Evolutionary conservation across 2,113 vertebrate genomes (phyloP), one percentile per base, ranked within the genome.

Genomic region (Microcebus jonahi): DNA sequence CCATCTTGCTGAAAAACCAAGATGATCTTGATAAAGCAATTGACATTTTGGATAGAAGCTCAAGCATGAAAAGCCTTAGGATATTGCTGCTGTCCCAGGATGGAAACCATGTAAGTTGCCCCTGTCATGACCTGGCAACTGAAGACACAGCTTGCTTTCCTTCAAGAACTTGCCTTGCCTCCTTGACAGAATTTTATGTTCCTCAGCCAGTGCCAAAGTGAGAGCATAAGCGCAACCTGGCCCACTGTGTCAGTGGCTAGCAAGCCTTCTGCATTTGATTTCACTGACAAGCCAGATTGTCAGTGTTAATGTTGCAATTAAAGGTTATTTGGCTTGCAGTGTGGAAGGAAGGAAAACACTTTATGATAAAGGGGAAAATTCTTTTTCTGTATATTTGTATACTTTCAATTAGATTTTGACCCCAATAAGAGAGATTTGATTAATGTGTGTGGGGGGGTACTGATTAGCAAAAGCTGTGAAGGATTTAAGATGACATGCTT

Each of bases 11-110:
- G 98, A 99, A 99, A 94, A 98, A 98, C 96, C 99, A 99, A 98
- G 99, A 99, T 81, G 99, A 99, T 98, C 98, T 99, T 97, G 99
- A 99, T 97, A 99, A 99, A 97, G 99, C 99, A 21, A 98, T 99
- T 70, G 99, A 99, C 97, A 99, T 99, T 90, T 98, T 99, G 90
- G 99, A 99, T 98, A 97, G 99, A 97, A 99, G 99, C 98, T 99
- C 99, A 29, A 99, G 99, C 98, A 99, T 99, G 99, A 99, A 99
- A 98, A 99, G 99, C 98, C 99, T 99, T 98, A 99, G 98, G 97
- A 99, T 99, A 98, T 98, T 99, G 87, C 98, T 99, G 95, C 98
- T 99, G 89, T 98, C 99, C 57, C 99, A 99, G 96, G 99, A 99
- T 98, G 99, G 99, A 97, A 99, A 99, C 97, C 99, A 99, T 81